These are phyloP conservation scores for Noctilio leporinus DNA, from an alignment of 2,113 vertebrate genomes.

Conservation along the genomic window DNA sequence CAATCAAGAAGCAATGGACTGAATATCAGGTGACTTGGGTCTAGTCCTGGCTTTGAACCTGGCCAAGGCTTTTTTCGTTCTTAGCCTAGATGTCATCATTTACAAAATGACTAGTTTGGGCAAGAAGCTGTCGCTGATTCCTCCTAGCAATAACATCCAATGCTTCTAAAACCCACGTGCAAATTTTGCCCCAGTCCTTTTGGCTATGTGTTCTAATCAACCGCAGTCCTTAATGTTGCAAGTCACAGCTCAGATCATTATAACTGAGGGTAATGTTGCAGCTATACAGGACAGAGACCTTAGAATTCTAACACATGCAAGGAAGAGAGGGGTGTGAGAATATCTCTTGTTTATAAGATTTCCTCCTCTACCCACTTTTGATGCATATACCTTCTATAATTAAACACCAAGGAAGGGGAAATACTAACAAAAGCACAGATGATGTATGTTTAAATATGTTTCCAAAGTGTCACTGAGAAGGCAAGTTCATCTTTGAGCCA, in stretches of 20 bases:
- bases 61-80: neutral
- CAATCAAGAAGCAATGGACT: neutral
- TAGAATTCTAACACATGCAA: neutral
- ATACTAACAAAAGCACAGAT: constrained; percentile 38
- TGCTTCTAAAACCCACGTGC: neutral
- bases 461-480: constrained; percentile 47
- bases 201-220: neutral
- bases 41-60: constrained; percentile 39
- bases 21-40: constrained; percentile 7
- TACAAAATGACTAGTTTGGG: constrained; percentile 19
- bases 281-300: neutral
- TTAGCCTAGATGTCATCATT: neutral
- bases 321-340: neutral
- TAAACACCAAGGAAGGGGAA: constrained; percentile 45
- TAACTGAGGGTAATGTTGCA: neutral
- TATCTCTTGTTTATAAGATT: neutral
- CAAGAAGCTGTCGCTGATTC: neutral
- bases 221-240: neutral
- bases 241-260: neutral
- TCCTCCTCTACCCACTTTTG: neutral
- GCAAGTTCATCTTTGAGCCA: constrained; percentile 67
- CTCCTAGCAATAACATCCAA: neutral
- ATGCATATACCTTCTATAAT: constrained; percentile 36
- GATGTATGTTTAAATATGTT: constrained; percentile 59
- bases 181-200: neutral